Conservation (phyloP, 2,797 vertebrate genomes). For the Gymnopithys bicolor region DNA sequence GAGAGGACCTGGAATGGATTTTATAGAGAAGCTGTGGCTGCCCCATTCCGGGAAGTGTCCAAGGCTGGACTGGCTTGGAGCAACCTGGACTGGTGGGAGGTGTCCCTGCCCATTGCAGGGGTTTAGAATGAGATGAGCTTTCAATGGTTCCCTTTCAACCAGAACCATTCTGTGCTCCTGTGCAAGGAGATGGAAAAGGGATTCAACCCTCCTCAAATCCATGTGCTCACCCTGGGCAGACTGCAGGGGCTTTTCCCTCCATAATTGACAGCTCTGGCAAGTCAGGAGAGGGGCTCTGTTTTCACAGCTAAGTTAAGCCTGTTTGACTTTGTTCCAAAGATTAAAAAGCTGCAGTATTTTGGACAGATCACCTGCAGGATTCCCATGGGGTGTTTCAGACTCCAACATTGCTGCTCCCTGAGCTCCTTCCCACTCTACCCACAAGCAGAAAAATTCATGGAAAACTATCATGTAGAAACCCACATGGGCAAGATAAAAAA, state of each 20-base stretch:
- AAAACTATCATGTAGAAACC: background rate
- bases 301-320: background rate
- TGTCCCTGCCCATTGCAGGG: background rate
- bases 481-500: background rate
- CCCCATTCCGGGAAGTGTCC: background rate
- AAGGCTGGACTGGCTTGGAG: background rate
- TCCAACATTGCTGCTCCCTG: background rate
- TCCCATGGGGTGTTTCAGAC: background rate
- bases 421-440: background rate
- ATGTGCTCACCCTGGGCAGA: background rate
- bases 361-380: background rate
- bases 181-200: background rate
- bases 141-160: background rate
- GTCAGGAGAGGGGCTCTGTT: background rate
- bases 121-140: background rate
- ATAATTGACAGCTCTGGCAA: background rate
- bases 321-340: background rate
- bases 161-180: background rate
- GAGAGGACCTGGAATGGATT: accelerated
- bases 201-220: background rate
- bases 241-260: accelerated
- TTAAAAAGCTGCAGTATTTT: background rate
- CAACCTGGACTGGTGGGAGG: background rate
- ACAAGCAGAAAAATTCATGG: background rate
- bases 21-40: background rate